These are phyloP conservation scores for Hybos culiciformis DNA, from an alignment of 2,888 invertebrate genomes.

Conservation along the genomic window DNA sequence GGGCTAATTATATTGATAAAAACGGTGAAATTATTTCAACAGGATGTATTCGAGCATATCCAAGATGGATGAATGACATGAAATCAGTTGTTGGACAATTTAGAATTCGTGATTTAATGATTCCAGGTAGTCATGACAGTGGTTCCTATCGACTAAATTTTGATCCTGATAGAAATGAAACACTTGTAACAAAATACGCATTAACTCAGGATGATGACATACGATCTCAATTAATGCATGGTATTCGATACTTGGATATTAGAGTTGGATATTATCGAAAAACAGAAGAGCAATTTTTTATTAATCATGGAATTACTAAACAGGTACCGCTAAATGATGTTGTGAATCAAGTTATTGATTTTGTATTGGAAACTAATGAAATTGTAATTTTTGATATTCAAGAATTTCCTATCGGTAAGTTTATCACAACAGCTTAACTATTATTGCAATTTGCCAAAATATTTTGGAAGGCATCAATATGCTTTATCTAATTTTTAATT, in stretches of 20 bases:
- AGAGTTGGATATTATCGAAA: slow-evolving; percentile 40
- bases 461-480: background rate
- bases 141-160: slow-evolving; percentile 40
- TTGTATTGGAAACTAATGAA: slow-evolving; percentile 43
- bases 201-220: slow-evolving; percentile 45
- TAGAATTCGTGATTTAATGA: slow-evolving; percentile 42
- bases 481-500: too few relatives aligned
- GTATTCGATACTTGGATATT: slow-evolving; percentile 46
- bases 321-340: slow-evolving; percentile 38
- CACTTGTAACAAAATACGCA: slow-evolving; percentile 37
- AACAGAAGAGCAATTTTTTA: slow-evolving; percentile 36
- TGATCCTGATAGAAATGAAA: slow-evolving; percentile 29
- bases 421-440: slow-evolving; percentile 12
- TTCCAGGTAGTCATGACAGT: slow-evolving; percentile 60
- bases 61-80: slow-evolving; percentile 45
- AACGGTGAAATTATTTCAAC: slow-evolving; percentile 27
- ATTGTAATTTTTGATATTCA: slow-evolving; percentile 46
- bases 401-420: slow-evolving; percentile 43
- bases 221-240: slow-evolving; percentile 44
- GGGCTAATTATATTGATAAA: slow-evolving; percentile 31
- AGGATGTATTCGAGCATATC: slow-evolving; percentile 39
- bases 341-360: slow-evolving; percentile 40
- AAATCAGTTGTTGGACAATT: slow-evolving; percentile 34
- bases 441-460: background rate
- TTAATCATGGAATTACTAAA: slow-evolving; percentile 42